These are phyloP conservation scores for Lampris incognitus DNA, from an alignment of 2,113 vertebrate genomes.

Conservation along the genomic window DNA sequence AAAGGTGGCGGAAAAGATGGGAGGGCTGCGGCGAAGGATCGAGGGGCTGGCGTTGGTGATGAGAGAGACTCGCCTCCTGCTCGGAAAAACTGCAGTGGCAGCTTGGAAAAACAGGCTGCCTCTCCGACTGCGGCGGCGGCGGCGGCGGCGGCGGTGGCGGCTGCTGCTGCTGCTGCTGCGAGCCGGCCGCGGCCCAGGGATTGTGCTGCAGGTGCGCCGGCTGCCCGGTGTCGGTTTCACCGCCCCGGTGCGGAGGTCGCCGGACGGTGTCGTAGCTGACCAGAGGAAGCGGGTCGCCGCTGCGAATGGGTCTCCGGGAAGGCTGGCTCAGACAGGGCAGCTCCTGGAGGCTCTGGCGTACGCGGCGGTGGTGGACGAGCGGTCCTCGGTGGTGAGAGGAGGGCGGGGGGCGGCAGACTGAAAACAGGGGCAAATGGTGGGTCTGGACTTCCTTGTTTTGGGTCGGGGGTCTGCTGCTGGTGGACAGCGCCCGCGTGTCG, in stretches of 20 bases:
- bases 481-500: constrained; percentile 79
- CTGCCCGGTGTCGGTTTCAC: constrained; percentile 54
- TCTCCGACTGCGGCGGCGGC: constrained; percentile 60
- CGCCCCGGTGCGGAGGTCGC: constrained; percentile 62
- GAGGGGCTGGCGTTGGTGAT: constrained; percentile 66
- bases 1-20: constrained; percentile 67
- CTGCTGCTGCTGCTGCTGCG: constrained; percentile 56
- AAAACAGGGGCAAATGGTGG: constrained; percentile 71
- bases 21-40: constrained; percentile 78
- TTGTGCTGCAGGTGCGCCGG: constrained; percentile 73
- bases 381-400: constrained; percentile 78
- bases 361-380: constrained; percentile 66
- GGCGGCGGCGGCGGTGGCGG: constrained; percentile 5
- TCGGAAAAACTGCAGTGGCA: constrained; percentile 80
- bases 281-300: constrained; percentile 73
- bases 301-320: constrained; percentile 68
- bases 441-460: constrained; percentile 56
- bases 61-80: constrained; percentile 70
- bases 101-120: constrained; percentile 74
- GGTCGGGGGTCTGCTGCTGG: constrained; percentile 73
- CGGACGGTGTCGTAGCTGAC: constrained; percentile 67
- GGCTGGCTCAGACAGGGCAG: constrained; percentile 80
- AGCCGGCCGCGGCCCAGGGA: constrained; percentile 76
- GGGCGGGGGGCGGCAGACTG: constrained; percentile 80
- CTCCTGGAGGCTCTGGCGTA: constrained; percentile 79